Conservation (phyloP, 2,888 invertebrate species). For the Cheilosia impressa region DNA sequence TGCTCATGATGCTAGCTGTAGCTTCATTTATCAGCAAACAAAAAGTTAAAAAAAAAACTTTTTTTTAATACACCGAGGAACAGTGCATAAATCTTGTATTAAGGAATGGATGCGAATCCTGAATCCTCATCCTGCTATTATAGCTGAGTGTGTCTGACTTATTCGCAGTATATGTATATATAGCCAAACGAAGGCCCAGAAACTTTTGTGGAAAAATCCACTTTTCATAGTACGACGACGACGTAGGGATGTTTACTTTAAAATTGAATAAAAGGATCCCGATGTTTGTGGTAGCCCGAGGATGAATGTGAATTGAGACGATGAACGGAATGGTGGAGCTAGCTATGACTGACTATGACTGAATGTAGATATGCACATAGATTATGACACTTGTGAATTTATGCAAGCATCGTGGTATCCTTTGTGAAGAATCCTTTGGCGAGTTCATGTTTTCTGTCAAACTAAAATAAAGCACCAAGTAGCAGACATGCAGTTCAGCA, state of each 20-base stretch:
- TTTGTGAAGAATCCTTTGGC: conserved; percentile 51
- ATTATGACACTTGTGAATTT: conserved; percentile 73
- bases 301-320: conserved; percentile 67
- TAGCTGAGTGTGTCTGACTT: conserved; percentile 18
- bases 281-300: conserved; percentile 71
- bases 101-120: conserved; percentile 53
- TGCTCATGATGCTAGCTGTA: conserved; percentile 70
- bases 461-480: conserved; percentile 40
- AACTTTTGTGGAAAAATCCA: conserved; percentile 59
- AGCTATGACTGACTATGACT: conserved; percentile 6
- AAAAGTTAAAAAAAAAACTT: conserved; percentile 37
- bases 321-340: conserved; percentile 44
- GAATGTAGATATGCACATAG: conserved; percentile 38
- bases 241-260: conserved; percentile 73
- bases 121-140: conserved; percentile 18
- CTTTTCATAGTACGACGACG: conserved; percentile 53
- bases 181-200: conserved; percentile 26
- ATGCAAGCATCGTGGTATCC: conserved; percentile 67
- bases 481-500: conserved; percentile 30
- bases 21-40: conserved; percentile 64
- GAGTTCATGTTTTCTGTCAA: conserved; percentile 59
- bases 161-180: conserved; percentile 15
- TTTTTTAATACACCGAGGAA: conserved; percentile 69
- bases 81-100: conserved; percentile 64
- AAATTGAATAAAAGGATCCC: conserved; percentile 74